Evolutionary conservation across 2,113 vertebrate species (phyloP).

Genomic region (Ictalurus punctatus): DNA sequence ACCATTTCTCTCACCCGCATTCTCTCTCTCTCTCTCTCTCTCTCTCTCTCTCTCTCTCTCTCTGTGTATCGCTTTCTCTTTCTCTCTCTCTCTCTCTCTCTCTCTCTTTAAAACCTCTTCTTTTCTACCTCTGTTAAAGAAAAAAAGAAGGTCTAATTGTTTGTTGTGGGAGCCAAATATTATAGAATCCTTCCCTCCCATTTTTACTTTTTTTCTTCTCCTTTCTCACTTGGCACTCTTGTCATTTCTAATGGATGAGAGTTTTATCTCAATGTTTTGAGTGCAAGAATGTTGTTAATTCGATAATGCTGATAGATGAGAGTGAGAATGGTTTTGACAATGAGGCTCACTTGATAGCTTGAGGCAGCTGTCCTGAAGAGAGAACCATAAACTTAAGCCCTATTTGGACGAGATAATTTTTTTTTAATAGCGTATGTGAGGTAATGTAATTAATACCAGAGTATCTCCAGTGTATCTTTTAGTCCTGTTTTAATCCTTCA

Average conservation of each 20-base stretch:
- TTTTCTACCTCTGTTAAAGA: constrained; percentile 63
- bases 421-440: not conserved
- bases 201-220: constrained; percentile 31
- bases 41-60: constrained; percentile 51
- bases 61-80: not conserved
- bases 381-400: not conserved
- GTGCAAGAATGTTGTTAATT: constrained; percentile 60
- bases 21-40: constrained; percentile 47
- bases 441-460: not conserved
- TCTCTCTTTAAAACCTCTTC: constrained; percentile 44
- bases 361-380: constrained; percentile 12
- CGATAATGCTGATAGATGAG: constrained; percentile 54
- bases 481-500: not conserved
- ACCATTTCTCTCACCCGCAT: constrained; percentile 53
- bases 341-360: constrained; percentile 14
- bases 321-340: constrained; percentile 55
- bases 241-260: constrained; percentile 66
- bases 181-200: constrained; percentile 65
- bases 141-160: constrained; percentile 76
- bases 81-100: constrained; percentile 48
- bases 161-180: constrained; percentile 82
- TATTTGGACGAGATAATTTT: not conserved
- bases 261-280: constrained; percentile 61
- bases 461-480: not conserved
- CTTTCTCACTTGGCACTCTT: constrained; percentile 47